phyloP scores from a whole-genome alignment of 2,888 invertebrate genomes.

The Peribatodes rhomboidaria region DNA sequence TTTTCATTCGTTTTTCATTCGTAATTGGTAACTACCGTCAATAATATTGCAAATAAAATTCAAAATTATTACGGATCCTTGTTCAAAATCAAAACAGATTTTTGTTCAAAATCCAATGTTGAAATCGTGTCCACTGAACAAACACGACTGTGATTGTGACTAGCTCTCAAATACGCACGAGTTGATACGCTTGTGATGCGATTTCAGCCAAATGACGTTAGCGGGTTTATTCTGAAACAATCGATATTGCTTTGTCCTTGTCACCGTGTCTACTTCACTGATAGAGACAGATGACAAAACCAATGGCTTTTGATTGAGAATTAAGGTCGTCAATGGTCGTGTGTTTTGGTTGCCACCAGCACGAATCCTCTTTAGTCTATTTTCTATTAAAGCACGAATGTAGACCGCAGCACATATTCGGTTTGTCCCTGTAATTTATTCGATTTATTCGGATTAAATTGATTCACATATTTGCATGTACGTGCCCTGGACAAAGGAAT shows the following conservation, averaged over 20 bases:
- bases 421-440: slow-evolving; percentile 21
- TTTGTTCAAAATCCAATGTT: slow-evolving; percentile 55
- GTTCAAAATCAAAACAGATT: slow-evolving; percentile 53
- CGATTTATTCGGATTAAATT: slow-evolving; percentile 32
- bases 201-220: slow-evolving; percentile 59
- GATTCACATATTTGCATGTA: slow-evolving; percentile 33
- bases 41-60: slow-evolving; percentile 6
- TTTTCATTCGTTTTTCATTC: background rate
- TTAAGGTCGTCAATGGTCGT: slow-evolving; percentile 43
- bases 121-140: slow-evolving; percentile 57
- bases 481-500: slow-evolving; percentile 30
- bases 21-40: background rate
- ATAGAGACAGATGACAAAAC: background rate
- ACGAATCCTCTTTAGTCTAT: slow-evolving; percentile 13
- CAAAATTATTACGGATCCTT: background rate
- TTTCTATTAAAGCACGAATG: no score
- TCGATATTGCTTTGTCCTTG: background rate
- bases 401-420: background rate
- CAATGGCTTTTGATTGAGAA: background rate
- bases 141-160: slow-evolving; percentile 57
- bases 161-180: slow-evolving; percentile 53
- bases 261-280: background rate
- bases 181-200: slow-evolving; percentile 62
- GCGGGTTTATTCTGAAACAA: background rate
- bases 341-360: slow-evolving; percentile 47